A percentile compares a stretch with the other conserved stretches of the same genome.
These are phyloP conservation scores for Hermaeophaga mercurialis DNA, from an alignment of 2,888 invertebrate species.

Conservation along the genomic window DNA sequence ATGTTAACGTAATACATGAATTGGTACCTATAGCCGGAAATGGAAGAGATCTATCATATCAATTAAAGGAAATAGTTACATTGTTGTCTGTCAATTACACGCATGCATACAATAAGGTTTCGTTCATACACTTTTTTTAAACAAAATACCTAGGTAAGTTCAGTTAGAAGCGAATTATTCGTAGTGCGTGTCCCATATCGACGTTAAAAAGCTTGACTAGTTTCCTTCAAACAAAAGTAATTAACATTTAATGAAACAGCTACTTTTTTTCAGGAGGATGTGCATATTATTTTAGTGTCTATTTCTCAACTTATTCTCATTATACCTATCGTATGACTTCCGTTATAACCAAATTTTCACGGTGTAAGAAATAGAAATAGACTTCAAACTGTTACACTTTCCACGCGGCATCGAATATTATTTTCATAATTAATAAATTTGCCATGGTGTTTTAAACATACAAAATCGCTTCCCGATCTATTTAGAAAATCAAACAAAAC, in stretches of 20 bases:
- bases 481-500: background rate
- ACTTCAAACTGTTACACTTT: background rate
- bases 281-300: too few species aligned
- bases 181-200: too few species aligned
- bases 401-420: background rate
- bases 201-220: too few species aligned
- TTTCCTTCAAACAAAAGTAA: too few species aligned
- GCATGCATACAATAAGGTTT: too few species aligned
- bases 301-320: too few species aligned
- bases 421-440: background rate
- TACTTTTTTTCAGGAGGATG: too few species aligned
- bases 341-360: background rate
- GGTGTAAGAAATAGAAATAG: background rate
- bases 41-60: constrained; percentile 22
- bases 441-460: background rate
- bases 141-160: too few species aligned
- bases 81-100: constrained; percentile 5
- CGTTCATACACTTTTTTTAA: too few species aligned
- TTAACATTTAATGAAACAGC: too few species aligned
- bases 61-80: constrained; percentile 21
- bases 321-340: background rate
- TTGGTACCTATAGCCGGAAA: constrained; percentile 17
- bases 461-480: background rate
- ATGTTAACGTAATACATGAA: constrained; percentile 14
- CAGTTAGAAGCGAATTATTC: too few species aligned